These are phyloP conservation scores for Archaeoteleia sp. DNA, from an alignment of 2,888 invertebrate species.

Conservation along the genomic window DNA sequence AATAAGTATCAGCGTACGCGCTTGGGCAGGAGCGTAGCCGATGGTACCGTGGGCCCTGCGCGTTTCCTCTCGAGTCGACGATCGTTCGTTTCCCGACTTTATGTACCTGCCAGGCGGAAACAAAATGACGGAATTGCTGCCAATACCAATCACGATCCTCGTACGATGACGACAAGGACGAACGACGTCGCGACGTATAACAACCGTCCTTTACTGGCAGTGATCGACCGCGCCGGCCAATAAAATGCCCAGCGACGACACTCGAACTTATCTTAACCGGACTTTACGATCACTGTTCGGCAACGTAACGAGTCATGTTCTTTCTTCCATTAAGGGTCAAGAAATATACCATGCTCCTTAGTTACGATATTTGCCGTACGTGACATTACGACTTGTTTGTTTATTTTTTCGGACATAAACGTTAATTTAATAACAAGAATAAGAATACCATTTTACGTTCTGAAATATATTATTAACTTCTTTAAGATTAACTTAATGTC, in stretches of 20 bases:
- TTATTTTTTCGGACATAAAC: constrained; percentile 27
- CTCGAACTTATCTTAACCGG: constrained; percentile 41
- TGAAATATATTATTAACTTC: too few species aligned
- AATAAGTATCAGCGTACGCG: constrained; percentile 52
- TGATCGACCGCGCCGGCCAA: constrained; percentile 41
- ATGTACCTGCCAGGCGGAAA: constrained; percentile 55
- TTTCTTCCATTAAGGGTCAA: constrained; percentile 2
- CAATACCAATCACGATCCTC: too few species aligned
- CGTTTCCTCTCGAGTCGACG: too few species aligned
- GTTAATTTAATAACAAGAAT: constrained; percentile 21
- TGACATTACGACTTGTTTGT: constrained; percentile 44
- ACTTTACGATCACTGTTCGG: constrained; percentile 54
- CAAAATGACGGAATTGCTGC: constrained; percentile 41
- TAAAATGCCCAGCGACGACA: constrained; percentile 39
- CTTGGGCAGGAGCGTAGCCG: constrained; percentile 43
- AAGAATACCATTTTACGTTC: too few species aligned
- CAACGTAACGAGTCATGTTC: constrained; percentile 27
- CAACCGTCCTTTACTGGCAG: too few species aligned
- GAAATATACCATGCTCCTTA: not conserved
- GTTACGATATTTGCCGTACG: constrained; percentile 62
- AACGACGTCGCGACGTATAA: constrained; percentile 39
- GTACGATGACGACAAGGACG: too few species aligned
- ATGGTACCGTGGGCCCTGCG: constrained; percentile 35
- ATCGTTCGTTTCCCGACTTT: constrained; percentile 51
- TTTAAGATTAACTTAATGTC: too few species aligned